Evolutionary conservation across 2,888 invertebrate genomes (phyloP), one percentile per base, ranked within the genome.

Genomic region (Euspilapteryx auroguttella): DNA sequence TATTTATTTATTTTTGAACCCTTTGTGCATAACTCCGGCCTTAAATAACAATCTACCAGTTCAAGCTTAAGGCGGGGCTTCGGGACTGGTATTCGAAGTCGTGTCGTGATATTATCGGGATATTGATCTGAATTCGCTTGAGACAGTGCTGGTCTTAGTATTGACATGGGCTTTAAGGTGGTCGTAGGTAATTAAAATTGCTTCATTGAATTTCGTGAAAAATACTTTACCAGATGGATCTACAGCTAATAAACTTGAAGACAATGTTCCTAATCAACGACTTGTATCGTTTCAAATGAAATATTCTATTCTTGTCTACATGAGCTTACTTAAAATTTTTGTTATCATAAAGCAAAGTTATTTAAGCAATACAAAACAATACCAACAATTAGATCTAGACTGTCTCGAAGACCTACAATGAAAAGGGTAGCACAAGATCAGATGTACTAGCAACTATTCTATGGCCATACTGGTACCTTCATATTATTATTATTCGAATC

Each of bases 401-500:
- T n/a, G n/a, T n/a, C n/a, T n/a, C n/a, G n/a, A n/a, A n/a, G n/a
- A n/a, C n/a, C n/a, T n/a, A n/a, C n/a, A n/a, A n/a, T n/a, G n/a
- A n/a, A n/a, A n/a, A n/a, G n/a, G n/a, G n/a, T n/a, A n/a, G n/a
- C n/a, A n/a, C 12, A 11, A 12, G 22, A 10, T 22, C 6, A 7
- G 22, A 12, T 22, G 11, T 22, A 22, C 10, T 22, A 10, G 22
- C 22, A 10, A 2, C 6, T 22, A 22, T 12, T 22, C 11, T 7
- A 10, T 22, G 22, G 2, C 22, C 10, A 22, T 22, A 14, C 12
- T 22, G 42, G n/a, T n/a, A n/a, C 39, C 58, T 62, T 62, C 52
- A 59, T 57, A 63, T 63, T 66, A 63, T 63, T 65, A 65, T 66
- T 65, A 65, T 65, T 65, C 57, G 56, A 69, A 53, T 57, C 63